Base-by-base conservation (phyloP, 1,140 invertebrate species). In the Amyelois transitella region DNA sequence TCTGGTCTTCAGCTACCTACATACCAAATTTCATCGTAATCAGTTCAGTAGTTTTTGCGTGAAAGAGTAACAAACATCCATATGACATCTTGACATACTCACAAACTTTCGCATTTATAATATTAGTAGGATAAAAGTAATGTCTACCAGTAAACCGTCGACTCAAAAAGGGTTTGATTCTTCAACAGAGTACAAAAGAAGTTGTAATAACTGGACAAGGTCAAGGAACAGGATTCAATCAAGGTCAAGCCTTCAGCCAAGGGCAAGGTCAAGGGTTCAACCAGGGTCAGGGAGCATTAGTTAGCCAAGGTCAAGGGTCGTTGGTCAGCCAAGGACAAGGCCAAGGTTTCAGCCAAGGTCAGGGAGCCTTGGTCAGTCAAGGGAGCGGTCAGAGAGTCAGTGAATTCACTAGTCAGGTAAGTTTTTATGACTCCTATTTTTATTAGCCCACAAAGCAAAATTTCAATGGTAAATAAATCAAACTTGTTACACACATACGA, bases 291-390 rank as follows among this genome's bases (percentile, higher is more conserved):
- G 58, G 58, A 0, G 17, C 44, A 19, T 49, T 45, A 1, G 49
- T 62, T 1, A 56, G 21, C 12, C 60, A 63, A 54, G 68, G 62
- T 2, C 17, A 32, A 44, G 59, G 60, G 0, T 43, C 53, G 12
- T 32, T 52, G 8, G 47, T 62, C 0, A 45, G 6, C 22, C 58
- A 65, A 43, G 69, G 69, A 12, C 49, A 47, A 18, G 25, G 50
- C 32, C 59, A 60, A 50, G 62, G 58, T 1, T 32, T 55, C 3
- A 58, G 62, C 10, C 51, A 58, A 43, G 61, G 12, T 24, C 52
- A 58, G 22, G 64, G 19, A 21, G 18, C 19, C 0, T 4, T 19
- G 0, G 12, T 12, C 18, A 48, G 4, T 45, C 60, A 62, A 55
- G 55, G 55, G 0, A 6, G 32, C 17, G 32, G 32, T 14, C 32